Percentiles rank a stretch among this genome's conserved stretches.
phyloP scores from a whole-genome alignment of 2,888 invertebrate genomes.

The Xylota sylvarum region DNA sequence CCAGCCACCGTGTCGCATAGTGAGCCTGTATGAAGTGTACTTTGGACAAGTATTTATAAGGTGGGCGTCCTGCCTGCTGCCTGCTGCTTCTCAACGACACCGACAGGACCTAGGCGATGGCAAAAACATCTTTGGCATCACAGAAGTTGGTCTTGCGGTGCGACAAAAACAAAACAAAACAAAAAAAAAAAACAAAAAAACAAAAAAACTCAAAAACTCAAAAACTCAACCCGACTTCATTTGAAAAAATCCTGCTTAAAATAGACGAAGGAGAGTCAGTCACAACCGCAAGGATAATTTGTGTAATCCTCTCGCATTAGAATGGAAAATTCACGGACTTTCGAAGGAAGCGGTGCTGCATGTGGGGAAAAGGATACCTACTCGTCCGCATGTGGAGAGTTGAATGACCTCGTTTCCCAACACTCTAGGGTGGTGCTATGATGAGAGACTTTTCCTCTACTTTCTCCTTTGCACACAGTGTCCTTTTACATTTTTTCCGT shows the following conservation, averaged over 20 bases:
- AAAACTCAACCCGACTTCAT: constrained; percentile 44
- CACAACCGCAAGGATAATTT: constrained; percentile 49
- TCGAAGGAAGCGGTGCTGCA: constrained; percentile 13
- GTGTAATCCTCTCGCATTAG: constrained; percentile 52
- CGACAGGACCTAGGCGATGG: constrained; percentile 29
- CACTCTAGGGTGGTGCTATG: not conserved
- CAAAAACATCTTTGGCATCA: constrained; percentile 55
- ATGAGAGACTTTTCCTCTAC: constrained; percentile 37
- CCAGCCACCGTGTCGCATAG: not conserved
- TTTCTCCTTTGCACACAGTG: not conserved
- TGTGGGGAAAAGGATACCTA: constrained; percentile 5
- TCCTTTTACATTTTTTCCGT: constrained; percentile 33
- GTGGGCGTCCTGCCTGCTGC: constrained; percentile 18
- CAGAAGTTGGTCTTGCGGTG: constrained; percentile 45
- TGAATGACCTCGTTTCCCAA: constrained; percentile 61
- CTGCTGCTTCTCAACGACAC: not conserved
- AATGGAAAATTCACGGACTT: constrained; percentile 44
- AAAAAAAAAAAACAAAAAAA: too few species aligned
- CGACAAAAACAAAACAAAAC: not conserved
- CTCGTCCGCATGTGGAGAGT: constrained; percentile 36
- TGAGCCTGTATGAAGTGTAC: not conserved
- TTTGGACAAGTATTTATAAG: constrained; percentile 50
- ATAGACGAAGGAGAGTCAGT: constrained; percentile 20
- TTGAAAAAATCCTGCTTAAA: constrained; percentile 44
- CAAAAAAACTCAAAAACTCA: too few species aligned